Evolutionary conservation across 2,888 invertebrate species (phyloP).

Genomic region (Trichopoda pennipes): DNA sequence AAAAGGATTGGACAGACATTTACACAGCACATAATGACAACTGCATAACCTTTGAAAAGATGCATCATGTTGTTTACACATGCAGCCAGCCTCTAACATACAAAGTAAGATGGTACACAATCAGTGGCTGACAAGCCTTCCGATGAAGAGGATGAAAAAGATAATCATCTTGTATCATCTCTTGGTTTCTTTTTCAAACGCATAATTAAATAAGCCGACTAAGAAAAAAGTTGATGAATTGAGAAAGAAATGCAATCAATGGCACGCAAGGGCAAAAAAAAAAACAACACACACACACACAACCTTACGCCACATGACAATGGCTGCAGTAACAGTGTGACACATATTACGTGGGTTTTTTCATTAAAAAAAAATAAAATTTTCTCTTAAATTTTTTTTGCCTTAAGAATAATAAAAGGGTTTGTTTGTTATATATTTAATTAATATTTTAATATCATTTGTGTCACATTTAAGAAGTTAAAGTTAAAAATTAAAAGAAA

Average conservation of each 20-base stretch:
- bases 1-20: not conserved
- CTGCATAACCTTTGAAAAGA: conserved; percentile 42
- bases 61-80: not conserved
- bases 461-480: not conserved
- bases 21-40: conserved; percentile 24
- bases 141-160: conserved; percentile 39
- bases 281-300: not conserved
- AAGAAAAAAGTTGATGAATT: not conserved
- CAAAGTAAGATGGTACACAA: conserved; percentile 5
- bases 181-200: conserved; percentile 31
- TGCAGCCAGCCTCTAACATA: not conserved
- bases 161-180: conserved; percentile 42
- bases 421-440: no score
- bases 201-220: conserved; percentile 31
- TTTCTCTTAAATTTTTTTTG: not conserved
- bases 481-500: not conserved
- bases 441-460: no score
- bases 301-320: conserved; percentile 14
- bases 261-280: conserved; percentile 47
- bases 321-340: conserved; percentile 16
- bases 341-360: conserved; percentile 62
- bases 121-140: conserved; percentile 11
- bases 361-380: conserved; percentile 29
- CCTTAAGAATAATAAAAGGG: not conserved
- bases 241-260: conserved; percentile 52